phyloP scores from a whole-genome alignment of 2,797 vertebrate genomes.

The Perodicticus potto region DNA sequence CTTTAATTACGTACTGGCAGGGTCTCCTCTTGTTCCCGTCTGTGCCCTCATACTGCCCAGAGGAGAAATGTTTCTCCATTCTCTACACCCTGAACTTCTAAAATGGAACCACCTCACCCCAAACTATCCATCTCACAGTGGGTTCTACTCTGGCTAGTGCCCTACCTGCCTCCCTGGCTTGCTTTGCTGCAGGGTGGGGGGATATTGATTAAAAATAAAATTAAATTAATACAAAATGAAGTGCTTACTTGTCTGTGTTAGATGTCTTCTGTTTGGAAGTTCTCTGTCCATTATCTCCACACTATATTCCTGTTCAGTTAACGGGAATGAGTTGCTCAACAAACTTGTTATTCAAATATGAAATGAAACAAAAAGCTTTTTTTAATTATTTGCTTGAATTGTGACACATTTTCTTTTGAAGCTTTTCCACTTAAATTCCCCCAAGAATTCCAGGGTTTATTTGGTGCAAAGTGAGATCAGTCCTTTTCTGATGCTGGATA shows the following conservation, averaged over 20 bases:
- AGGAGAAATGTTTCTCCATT: neutral
- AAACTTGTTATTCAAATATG: neutral
- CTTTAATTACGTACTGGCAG: constrained; percentile 46
- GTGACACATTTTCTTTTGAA: constrained; percentile 2
- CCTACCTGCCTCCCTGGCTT: neutral
- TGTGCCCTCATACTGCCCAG: neutral
- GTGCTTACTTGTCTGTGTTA: neutral
- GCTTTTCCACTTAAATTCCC: neutral
- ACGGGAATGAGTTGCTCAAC: neutral
- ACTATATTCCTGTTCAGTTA: neutral
- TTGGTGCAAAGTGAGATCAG: neutral
- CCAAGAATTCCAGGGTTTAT: neutral
- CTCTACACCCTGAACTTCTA: neutral
- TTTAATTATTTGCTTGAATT: neutral
- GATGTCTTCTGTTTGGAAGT: neutral
- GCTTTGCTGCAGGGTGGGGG: neutral
- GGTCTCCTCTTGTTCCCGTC: neutral
- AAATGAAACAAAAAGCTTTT: neutral
- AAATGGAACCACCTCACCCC: neutral
- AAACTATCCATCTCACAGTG: neutral
- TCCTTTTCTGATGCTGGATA: neutral
- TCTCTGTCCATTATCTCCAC: neutral
- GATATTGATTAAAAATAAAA: neutral
- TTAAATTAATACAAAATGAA: neutral
- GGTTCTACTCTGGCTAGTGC: neutral